phyloP scores from a whole-genome alignment of 2,113 vertebrate species.

The Mola mola region DNA sequence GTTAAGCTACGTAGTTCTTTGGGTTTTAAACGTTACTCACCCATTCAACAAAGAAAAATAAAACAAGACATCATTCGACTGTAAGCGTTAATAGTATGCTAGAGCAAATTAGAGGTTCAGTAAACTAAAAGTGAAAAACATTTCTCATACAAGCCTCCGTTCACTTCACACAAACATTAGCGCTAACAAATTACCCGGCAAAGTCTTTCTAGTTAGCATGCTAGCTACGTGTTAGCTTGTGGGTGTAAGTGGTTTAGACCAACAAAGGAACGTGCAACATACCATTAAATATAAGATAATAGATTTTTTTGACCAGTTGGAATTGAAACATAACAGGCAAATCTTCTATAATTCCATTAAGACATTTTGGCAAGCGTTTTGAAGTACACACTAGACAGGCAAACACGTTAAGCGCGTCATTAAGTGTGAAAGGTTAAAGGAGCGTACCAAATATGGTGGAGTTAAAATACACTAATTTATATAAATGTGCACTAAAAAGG shows the following conservation, averaged over 20 bases:
- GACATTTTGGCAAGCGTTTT: constrained; percentile 46
- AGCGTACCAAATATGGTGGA: constrained; percentile 44
- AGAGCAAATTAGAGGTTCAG: too few relatives aligned
- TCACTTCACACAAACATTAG: not conserved
- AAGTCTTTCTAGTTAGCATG: constrained; percentile 38
- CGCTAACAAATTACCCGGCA: constrained; percentile 11
- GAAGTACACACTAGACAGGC: constrained; percentile 18
- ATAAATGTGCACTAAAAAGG: not conserved
- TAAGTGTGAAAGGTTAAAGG: constrained; percentile 62
- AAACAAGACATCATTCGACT: not conserved
- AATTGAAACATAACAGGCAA: not conserved
- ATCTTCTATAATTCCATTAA: constrained; percentile 28
- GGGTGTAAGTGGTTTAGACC: not conserved
- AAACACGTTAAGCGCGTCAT: constrained; percentile 64
- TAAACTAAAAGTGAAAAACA: not conserved
- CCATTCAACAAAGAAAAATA: not conserved
- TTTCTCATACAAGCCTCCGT: constrained; percentile 4
- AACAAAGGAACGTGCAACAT: constrained; percentile 18
- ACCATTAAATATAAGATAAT: constrained; percentile 41
- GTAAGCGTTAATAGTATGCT: too few relatives aligned
- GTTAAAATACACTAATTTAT: not conserved
- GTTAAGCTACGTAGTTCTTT: too few relatives aligned
- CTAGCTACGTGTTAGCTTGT: constrained; percentile 19
- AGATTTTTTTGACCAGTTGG: not conserved
- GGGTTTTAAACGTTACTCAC: too few relatives aligned